Conservation (phyloP, 2,113 vertebrate species). For the Chelonoidis abingdonii region DNA sequence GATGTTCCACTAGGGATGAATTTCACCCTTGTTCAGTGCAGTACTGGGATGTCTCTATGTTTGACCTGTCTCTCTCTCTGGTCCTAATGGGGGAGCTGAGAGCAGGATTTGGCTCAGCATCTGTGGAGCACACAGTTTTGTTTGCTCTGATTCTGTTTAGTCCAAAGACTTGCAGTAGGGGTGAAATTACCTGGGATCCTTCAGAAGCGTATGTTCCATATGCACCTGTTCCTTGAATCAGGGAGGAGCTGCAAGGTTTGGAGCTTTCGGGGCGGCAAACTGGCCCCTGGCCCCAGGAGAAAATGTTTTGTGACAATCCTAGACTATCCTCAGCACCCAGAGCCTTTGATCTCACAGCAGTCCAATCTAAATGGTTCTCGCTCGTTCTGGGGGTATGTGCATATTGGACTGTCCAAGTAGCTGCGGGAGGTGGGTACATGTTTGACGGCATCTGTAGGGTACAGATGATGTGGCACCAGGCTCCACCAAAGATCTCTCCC, state of each 20-base stretch:
- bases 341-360: neutral
- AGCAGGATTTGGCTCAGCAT: neutral
- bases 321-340: neutral
- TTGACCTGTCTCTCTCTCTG: neutral
- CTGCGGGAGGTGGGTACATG: neutral
- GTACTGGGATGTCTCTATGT: neutral
- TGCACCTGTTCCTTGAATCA: neutral
- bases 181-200: neutral
- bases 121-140: neutral
- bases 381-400: neutral
- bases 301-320: rapidly evolving
- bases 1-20: neutral
- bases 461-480: neutral
- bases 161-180: neutral
- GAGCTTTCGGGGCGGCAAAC: neutral
- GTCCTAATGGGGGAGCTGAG: neutral
- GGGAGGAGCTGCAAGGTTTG: rapidly evolving
- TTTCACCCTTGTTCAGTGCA: neutral
- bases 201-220: neutral
- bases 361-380: neutral
- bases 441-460: neutral
- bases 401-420: neutral
- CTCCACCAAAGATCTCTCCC: neutral
- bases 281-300: neutral
- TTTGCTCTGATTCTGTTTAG: constrained; percentile 4